These are phyloP conservation scores for Pavo muticus DNA, from an alignment of 2,113 vertebrate species.

Conservation along the genomic window DNA sequence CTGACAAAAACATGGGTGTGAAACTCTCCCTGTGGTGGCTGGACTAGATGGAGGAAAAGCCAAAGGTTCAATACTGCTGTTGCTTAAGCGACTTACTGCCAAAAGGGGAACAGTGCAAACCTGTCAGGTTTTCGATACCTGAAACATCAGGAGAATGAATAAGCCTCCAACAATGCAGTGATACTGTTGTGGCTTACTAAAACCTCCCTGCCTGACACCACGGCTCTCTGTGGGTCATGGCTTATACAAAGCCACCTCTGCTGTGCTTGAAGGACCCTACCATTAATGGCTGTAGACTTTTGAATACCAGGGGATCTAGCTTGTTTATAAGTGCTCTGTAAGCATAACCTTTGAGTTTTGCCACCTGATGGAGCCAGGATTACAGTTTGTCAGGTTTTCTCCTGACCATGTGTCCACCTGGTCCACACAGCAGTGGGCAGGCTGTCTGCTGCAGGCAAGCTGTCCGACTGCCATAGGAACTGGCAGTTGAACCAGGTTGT, in stretches of 20 bases:
- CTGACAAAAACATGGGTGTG: background rate
- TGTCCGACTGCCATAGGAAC: too few relatives aligned
- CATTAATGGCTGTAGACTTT: background rate
- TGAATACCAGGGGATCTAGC: background rate
- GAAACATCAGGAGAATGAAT: background rate
- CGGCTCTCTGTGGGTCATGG: background rate
- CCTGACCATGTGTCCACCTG: background rate
- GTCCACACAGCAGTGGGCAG: too few relatives aligned
- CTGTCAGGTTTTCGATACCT: background rate
- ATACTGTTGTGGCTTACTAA: background rate
- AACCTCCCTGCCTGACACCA: rapidly evolving
- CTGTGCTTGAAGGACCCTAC: background rate
- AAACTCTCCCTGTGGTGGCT: background rate
- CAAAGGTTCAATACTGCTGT: background rate
- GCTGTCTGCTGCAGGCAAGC: too few relatives aligned
- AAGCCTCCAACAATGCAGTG: background rate
- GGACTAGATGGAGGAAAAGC: background rate
- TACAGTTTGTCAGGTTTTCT: background rate
- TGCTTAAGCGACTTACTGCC: background rate
- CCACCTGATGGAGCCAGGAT: background rate
- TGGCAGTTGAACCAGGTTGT: too few relatives aligned
- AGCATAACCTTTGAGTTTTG: background rate
- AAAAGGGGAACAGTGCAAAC: background rate
- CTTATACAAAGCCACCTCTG: background rate
- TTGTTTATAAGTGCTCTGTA: background rate